These are phyloP conservation scores for Cephus nigrinus DNA, from an alignment of 2,888 invertebrate genomes.

Conservation along the genomic window DNA sequence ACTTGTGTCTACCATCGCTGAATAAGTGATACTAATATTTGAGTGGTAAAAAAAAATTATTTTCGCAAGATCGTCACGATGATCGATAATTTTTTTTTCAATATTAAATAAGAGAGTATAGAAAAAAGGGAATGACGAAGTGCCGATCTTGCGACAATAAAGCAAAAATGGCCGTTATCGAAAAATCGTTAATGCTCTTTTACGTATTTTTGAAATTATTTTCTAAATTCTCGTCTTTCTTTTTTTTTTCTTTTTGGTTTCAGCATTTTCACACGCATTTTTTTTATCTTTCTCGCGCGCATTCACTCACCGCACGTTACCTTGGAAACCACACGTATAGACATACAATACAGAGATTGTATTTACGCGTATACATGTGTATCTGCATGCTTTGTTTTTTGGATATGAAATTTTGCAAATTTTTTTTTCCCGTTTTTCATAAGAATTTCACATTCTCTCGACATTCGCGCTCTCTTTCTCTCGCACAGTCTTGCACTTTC, in stretches of 20 bases:
- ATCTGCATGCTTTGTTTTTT: no score
- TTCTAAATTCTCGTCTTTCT: neutral
- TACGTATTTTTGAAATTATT: neutral
- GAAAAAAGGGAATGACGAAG: neutral
- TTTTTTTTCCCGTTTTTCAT: slow-evolving; percentile 22
- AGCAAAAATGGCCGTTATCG: neutral
- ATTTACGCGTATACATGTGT: no score
- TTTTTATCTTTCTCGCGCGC: no score
- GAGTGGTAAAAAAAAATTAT: no score
- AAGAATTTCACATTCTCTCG: no score
- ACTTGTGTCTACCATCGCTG: slow-evolving; percentile 64
- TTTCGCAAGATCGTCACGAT: no score
- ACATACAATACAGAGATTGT: no score
- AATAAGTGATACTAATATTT: slow-evolving; percentile 14
- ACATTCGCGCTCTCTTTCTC: slow-evolving; percentile 21
- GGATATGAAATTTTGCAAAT: slow-evolving; percentile 25
- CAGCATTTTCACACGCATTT: neutral
- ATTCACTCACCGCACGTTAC: no score
- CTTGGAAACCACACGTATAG: no score
- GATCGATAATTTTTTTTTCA: neutral
- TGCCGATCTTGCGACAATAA: neutral
- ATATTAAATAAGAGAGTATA: neutral
- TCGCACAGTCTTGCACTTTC: slow-evolving; percentile 9
- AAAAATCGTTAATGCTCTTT: neutral
- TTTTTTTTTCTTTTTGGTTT: neutral